Conservation (phyloP, 2,797 vertebrate genomes). For the Champsocephalus gunnari region DNA sequence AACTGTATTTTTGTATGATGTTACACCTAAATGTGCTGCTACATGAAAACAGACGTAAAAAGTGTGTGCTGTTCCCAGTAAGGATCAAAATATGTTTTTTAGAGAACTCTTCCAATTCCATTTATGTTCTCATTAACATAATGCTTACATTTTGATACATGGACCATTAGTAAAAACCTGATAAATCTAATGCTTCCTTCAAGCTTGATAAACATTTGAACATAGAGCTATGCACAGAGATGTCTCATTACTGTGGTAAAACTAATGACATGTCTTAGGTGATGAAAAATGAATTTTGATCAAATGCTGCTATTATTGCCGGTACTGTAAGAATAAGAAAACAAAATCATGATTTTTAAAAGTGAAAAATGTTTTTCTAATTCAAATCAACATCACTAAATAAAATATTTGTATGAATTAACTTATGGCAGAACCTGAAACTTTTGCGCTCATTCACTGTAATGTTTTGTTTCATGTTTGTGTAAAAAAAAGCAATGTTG, state of each 20-base stretch:
- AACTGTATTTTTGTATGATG: neutral
- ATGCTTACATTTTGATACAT: neutral
- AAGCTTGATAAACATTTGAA: neutral
- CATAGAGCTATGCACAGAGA: neutral
- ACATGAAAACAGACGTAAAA: neutral
- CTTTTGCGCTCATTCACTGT: slow-evolving; percentile 13
- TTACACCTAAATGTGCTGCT: neutral
- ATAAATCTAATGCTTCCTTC: neutral
- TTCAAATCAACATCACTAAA: slow-evolving; percentile 4
- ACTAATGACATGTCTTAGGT: neutral
- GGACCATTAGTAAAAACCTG: neutral
- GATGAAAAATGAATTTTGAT: slow-evolving; percentile 40
- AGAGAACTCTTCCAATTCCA: neutral
- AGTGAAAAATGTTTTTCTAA: slow-evolving; percentile 33
- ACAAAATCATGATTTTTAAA: slow-evolving; percentile 8
- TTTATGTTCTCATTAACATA: slow-evolving; percentile 3
- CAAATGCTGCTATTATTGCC: slow-evolving; percentile 63
- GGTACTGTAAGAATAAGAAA: slow-evolving; percentile 48
- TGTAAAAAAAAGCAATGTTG: slow-evolving; percentile 12
- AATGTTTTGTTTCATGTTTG: slow-evolving; percentile 15
- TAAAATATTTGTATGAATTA: slow-evolving; percentile 17
- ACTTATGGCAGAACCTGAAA: slow-evolving; percentile 6
- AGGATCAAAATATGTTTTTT: neutral
- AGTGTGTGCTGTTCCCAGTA: neutral
- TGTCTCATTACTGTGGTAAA: slow-evolving; percentile 8